Base-by-base conservation (phyloP, 1,140 invertebrate genomes). In the Copidosoma floridanum region DNA sequence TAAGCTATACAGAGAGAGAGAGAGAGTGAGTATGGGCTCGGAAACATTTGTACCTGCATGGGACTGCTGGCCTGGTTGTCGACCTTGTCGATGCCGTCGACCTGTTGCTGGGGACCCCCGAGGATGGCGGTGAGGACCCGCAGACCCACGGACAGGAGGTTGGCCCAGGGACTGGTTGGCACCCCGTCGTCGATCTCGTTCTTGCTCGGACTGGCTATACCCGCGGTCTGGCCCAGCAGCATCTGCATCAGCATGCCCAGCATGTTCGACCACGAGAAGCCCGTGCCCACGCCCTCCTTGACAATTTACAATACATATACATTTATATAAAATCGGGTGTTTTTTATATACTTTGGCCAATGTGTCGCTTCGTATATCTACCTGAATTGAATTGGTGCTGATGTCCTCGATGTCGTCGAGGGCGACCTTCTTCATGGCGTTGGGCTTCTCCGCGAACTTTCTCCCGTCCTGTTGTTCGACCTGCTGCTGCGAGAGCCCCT, bases 381-480 rank as follows among this genome's bases (percentile, higher is more conserved):
- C 90, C 57, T 85, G 84, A 68, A 93, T 89, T 61, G 88, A 87
- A 76, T 93, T 93, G 38, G 85, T 90, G 68, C 88, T 85, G 59
- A 91, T 85, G 65, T 93, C 90, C 63, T 92, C 89, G 51, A 92
- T 77, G 70, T 92, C 89, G 71, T 92, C 90, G 2, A 90, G 70
- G 0, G 87, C 86, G 1, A 93, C 90, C 80, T 94, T 94, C 76
- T 94, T 94, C 68, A 90, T 85, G 2, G 89, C 87, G 70, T 94
- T 94, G 7, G 91, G 89, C 77, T 94, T 94, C 70, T 92, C 90
- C 0, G 89, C 90, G 71, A 90, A 93, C 80, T 93, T 94, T 48
- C 91, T 82, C 41, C 86, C 86, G n/a, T n/a, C n/a, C n/a, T n/a
- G n/a, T n/a, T n/a, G n/a, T 46, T 83, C 57, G 37, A 80, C 65